Conservation (phyloP, 1,140 invertebrate species). For the Cyclina sinensis region DNA sequence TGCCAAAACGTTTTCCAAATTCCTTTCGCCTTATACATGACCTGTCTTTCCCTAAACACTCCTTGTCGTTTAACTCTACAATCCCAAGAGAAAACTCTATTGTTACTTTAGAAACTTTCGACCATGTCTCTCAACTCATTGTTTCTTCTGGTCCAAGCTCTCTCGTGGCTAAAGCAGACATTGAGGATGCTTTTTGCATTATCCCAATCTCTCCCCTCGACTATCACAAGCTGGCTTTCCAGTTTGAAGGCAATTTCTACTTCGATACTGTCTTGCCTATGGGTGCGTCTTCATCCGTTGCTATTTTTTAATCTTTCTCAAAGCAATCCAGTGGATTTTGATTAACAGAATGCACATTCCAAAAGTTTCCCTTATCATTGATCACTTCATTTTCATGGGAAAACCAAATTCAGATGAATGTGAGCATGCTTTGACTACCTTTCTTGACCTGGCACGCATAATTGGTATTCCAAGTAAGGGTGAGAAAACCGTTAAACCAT, state of each 20-base stretch:
- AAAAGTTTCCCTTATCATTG: constrained; percentile 43
- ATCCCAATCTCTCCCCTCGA: constrained; percentile 20
- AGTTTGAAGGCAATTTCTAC: constrained; percentile 14
- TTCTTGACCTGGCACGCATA: neutral
- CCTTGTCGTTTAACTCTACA: neutral
- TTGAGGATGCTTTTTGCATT: constrained; percentile 60
- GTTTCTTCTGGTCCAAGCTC: neutral
- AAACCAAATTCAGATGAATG: constrained; percentile 26
- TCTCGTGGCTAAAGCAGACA: constrained; percentile 65
- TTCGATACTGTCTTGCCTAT: constrained; percentile 58
- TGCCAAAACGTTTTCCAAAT: neutral
- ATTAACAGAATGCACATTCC: neutral
- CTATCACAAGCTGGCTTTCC: neutral
- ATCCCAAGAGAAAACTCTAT: constrained; percentile 22
- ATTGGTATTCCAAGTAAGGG: constrained; percentile 36
- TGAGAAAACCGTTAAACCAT: constrained; percentile 31
- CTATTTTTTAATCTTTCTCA: constrained; percentile 48
- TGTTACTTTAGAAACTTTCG: constrained; percentile 28
- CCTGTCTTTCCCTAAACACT: constrained; percentile 7
- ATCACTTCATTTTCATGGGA: constrained; percentile 65
- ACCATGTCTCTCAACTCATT: constrained; percentile 36
- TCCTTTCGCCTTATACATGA: constrained; percentile 33
- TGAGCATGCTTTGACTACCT: neutral
- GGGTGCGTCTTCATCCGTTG: constrained; percentile 27
- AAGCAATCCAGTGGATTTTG: constrained; percentile 53